Conservation (phyloP, 2,888 invertebrate species). For the Buathra laborator region DNA sequence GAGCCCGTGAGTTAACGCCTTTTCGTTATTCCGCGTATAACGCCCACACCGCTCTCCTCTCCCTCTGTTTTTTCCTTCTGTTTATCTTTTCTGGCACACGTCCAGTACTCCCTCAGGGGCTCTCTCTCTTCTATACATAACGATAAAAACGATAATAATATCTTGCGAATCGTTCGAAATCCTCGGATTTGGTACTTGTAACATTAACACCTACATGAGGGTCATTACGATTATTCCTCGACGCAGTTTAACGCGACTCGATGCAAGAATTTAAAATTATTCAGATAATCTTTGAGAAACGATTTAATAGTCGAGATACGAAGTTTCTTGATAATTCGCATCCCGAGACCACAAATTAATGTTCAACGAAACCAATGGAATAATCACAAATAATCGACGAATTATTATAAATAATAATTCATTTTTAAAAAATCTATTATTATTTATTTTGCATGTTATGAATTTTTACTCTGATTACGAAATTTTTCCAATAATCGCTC, state of each 20-base stretch:
- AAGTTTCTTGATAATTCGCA: too few species aligned
- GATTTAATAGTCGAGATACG: too few species aligned
- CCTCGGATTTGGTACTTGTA: slow-evolving; percentile 16
- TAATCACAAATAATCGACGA: too few species aligned
- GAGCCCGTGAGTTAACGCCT: slow-evolving; percentile 69
- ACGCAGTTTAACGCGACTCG: not conserved
- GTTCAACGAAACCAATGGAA: too few species aligned
- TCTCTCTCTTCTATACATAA: slow-evolving; percentile 45
- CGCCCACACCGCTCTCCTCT: slow-evolving; percentile 74
- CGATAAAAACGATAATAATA: slow-evolving; percentile 68
- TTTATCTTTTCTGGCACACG: slow-evolving; percentile 57
- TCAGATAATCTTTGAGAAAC: too few species aligned
- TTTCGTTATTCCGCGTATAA: slow-evolving; percentile 77
- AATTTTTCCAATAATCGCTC: too few species aligned
- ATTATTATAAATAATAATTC: too few species aligned
- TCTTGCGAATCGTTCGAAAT: slow-evolving; percentile 55
- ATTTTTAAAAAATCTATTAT: too few species aligned
- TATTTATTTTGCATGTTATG: too few species aligned
- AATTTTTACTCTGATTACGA: too few species aligned
- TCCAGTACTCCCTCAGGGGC: slow-evolving; percentile 61
- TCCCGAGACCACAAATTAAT: too few species aligned
- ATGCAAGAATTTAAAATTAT: not conserved
- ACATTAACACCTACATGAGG: slow-evolving; percentile 48
- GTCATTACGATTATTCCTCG: slow-evolving; percentile 29
- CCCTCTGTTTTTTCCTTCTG: slow-evolving; percentile 39